Conservation (phyloP, 1,140 invertebrate species). For the Pseudomyrmex flavicornis region DNA sequence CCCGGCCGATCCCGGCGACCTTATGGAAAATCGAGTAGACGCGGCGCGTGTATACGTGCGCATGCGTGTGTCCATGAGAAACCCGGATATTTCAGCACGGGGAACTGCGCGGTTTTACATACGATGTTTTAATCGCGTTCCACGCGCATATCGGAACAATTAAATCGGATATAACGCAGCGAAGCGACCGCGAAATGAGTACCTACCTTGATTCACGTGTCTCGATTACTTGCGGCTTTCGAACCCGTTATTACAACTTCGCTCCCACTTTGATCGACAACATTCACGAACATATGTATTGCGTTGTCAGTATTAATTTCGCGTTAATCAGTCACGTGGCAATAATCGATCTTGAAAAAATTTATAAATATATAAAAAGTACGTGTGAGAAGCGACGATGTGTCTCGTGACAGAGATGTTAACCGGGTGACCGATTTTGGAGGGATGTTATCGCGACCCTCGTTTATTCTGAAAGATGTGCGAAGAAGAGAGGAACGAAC, state of each 20-base stretch:
- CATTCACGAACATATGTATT: background rate
- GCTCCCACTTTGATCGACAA: background rate
- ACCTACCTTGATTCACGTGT: conserved; percentile 23
- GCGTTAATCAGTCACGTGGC: background rate
- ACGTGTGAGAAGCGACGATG: background rate
- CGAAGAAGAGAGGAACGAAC: background rate
- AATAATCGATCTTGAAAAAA: background rate
- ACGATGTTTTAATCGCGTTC: conserved; percentile 45
- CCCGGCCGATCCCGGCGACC: conserved; percentile 40
- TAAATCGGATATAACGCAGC: conserved; percentile 35
- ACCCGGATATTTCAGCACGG: conserved; percentile 19
- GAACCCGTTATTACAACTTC: conserved; percentile 17
- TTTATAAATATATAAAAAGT: too few species aligned
- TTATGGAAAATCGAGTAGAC: conserved; percentile 57
- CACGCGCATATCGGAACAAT: conserved; percentile 44
- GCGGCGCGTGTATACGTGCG: background rate
- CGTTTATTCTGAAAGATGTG: conserved; percentile 11
- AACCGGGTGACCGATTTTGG: conserved; percentile 14
- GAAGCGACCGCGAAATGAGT: conserved; percentile 45
- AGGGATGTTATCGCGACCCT: background rate
- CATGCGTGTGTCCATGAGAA: conserved; percentile 4
- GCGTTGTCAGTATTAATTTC: conserved; percentile 9
- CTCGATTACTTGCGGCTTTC: conserved; percentile 28
- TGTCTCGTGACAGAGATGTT: background rate
- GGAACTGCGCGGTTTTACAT: conserved; percentile 27